Evolutionary conservation across 64 coral and sea anemone genomes (phyloP), one percentile per base, ranked within the genome.

Genomic region (Catalaphyllia jardinei): DNA sequence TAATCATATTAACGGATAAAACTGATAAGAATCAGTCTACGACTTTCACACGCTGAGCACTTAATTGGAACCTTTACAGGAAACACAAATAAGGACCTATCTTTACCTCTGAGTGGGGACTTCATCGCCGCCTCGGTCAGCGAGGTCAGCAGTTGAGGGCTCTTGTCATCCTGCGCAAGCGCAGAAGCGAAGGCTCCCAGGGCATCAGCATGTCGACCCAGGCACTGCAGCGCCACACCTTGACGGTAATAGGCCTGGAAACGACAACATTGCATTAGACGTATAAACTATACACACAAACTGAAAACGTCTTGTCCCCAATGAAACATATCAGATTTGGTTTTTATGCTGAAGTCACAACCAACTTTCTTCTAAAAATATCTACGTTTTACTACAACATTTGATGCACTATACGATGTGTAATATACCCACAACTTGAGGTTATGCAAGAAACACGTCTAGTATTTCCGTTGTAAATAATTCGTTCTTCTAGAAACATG

Each of bases 81-180:
- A 67, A 22, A 24, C 64, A 10, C 25, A n/a, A 10, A 25, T n/a
- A 4, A 10, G 9, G 16, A 39, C 35, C 1, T 4, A 82, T 17
- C 81, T 83, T 82, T 78, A 98, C 96, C 83, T 93, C 88, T 98
- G 25, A 98, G 81, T 9, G 96, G 96, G 15, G 96, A 98, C 50
- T 98, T 98, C 85, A 93, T 83, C 18, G 96, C 96, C 27, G 96
- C 93, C 71, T 98, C 96, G 3, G 62, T 72, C 50, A 98, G 67
- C 8, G 93, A 88, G 27, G 75, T 91, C 57, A 98, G 82, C 73
- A 98, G 81, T 82, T 98, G 96, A 86, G 88, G 96, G 59, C 96
- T 98, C 77, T 98, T 98, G 25, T 95, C 93, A 71, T 98, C 96
- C 69, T 98, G 91, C 67, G 96, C 96, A 90, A 98, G 91, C 52